These are phyloP conservation scores for Characodon lateralis DNA, from an alignment of 2,797 vertebrate species.

Conservation along the genomic window DNA sequence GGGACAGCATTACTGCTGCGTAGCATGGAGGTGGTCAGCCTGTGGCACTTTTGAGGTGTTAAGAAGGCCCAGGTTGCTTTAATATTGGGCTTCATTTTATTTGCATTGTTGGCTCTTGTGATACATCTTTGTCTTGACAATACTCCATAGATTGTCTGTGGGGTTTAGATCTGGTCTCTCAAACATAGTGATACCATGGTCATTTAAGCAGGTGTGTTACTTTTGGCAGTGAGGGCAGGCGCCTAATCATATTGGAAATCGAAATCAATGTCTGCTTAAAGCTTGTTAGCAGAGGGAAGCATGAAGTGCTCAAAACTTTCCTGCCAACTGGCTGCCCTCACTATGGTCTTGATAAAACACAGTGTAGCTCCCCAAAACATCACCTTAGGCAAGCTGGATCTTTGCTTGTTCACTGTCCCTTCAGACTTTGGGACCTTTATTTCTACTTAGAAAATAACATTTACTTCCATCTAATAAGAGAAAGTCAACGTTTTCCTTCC, in stretches of 20 bases:
- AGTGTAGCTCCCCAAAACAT: neutral
- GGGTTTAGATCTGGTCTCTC: neutral
- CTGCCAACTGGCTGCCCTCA: neutral
- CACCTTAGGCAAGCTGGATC: neutral
- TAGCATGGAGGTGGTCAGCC: neutral
- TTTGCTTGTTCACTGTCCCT: neutral
- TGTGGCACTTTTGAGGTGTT: neutral
- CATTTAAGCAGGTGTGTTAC: neutral
- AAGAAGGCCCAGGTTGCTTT: neutral
- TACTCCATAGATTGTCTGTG: neutral
- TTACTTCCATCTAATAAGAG: neutral
- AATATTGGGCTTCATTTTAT: neutral
- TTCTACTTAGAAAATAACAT: neutral
- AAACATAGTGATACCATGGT: neutral
- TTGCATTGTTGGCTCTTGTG: neutral
- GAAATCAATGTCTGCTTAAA: neutral
- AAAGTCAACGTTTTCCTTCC: neutral
- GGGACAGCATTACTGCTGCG: neutral
- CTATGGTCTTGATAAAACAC: too few species aligned
- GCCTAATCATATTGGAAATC: neutral
- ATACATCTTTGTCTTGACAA: neutral
- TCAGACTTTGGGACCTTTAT: neutral
- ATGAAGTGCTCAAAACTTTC: neutral
- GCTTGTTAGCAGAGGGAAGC: neutral
- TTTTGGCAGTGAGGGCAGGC: neutral